phyloP scores from a whole-genome alignment of 2,113 vertebrate species.

The Amia ocellicauda region DNA sequence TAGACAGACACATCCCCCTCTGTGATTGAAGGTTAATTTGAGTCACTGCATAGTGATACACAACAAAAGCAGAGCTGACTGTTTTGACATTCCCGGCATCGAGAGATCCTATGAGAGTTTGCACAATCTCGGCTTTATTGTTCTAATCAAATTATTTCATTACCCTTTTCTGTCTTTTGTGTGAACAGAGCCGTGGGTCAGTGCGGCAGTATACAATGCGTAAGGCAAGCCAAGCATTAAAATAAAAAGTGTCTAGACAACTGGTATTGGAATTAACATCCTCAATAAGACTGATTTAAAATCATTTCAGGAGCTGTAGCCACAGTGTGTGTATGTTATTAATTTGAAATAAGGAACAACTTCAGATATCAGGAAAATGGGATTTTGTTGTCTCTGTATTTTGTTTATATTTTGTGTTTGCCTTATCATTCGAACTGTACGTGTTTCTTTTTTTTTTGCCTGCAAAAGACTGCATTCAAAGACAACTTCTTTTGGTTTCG shows the following conservation, averaged over 20 bases:
- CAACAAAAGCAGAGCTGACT: constrained; percentile 9
- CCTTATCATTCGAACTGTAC: too few species aligned
- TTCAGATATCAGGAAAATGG: too few species aligned
- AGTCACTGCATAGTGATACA: constrained; percentile 22
- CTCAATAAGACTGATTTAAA: neutral
- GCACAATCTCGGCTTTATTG: constrained; percentile 7
- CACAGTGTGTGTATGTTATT: too few species aligned
- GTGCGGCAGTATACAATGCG: neutral
- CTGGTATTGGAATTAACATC: neutral
- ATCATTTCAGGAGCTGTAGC: neutral
- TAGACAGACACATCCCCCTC: constrained; percentile 19
- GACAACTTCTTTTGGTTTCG: too few species aligned
- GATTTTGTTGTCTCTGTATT: too few species aligned
- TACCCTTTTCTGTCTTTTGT: constrained; percentile 4
- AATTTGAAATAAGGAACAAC: too few species aligned
- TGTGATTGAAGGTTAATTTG: constrained; percentile 32
- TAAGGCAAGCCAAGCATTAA: constrained; percentile 7
- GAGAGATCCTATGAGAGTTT: constrained; percentile 14
- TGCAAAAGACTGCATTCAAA: too few species aligned
- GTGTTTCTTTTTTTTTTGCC: too few species aligned
- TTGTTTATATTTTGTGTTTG: too few species aligned
- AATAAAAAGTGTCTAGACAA: neutral
- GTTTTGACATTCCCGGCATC: constrained; percentile 20
- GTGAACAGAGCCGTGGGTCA: constrained; percentile 16
- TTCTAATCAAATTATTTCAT: constrained; percentile 22